These are phyloP conservation scores for Platycnemis pennipes DNA, from an alignment of 2,888 invertebrate genomes.

Conservation along the genomic window DNA sequence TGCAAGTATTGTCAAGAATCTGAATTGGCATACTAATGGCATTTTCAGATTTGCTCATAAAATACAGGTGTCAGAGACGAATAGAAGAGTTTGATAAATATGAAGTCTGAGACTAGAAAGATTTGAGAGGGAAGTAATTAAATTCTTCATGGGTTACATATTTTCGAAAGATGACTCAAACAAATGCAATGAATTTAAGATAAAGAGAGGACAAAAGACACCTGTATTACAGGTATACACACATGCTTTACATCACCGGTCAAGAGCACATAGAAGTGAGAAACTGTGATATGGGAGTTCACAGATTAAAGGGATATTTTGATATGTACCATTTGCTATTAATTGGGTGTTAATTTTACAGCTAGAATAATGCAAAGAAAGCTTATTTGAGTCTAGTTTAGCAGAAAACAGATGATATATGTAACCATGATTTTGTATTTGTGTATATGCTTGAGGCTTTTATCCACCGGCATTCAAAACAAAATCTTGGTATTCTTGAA, in stretches of 20 bases:
- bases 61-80: neutral
- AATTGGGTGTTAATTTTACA: neutral
- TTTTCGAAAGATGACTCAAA: neutral
- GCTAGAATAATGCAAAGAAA: neutral
- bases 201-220: neutral
- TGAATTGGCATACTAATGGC: neutral
- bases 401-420: too few species aligned
- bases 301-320: neutral
- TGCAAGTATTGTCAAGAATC: conserved; percentile 28
- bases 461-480: neutral
- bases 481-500: neutral
- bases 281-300: neutral
- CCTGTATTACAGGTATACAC: neutral
- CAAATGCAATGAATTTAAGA: neutral
- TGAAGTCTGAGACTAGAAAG: neutral
- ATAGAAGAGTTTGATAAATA: neutral
- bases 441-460: too few species aligned
- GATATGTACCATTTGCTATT: neutral
- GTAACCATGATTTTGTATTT: too few species aligned
- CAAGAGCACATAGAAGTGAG: neutral
- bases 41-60: neutral
- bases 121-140: neutral
- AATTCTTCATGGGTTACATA: neutral
- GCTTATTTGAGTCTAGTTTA: neutral
- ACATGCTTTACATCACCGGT: neutral